Percentiles rank a stretch among this genome's conserved stretches.
phyloP scores from a whole-genome alignment of 2,113 vertebrate genomes.

The Geococcyx californianus region DNA sequence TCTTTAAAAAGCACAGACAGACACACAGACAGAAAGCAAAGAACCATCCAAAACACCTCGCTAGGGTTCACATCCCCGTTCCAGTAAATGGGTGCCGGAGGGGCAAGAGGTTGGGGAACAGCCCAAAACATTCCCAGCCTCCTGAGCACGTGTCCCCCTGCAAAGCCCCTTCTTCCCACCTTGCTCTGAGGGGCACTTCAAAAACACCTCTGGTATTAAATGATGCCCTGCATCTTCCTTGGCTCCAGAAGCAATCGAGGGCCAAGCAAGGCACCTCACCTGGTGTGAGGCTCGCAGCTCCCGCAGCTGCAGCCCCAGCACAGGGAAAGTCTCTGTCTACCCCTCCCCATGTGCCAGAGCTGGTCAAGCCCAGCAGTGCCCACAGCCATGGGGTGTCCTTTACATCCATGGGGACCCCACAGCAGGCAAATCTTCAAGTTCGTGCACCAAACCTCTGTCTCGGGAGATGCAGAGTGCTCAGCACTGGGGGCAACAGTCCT shows the following conservation, averaged over 20 bases:
- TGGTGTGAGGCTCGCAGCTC: not conserved
- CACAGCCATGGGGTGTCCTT: rapidly evolving
- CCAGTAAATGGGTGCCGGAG: not conserved
- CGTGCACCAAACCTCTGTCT: not conserved
- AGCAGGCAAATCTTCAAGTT: not conserved
- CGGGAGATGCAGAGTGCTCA: not conserved
- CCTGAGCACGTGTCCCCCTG: not conserved
- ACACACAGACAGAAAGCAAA: not conserved
- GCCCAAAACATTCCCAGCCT: not conserved
- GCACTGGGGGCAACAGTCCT: rapidly evolving
- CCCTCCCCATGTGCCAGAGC: rapidly evolving
- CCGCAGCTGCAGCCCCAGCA: not conserved
- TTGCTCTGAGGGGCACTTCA: rapidly evolving
- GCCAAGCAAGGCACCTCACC: rapidly evolving
- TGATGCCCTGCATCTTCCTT: not conserved
- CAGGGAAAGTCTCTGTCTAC: not conserved
- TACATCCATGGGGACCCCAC: rapidly evolving
- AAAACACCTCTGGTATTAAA: not conserved
- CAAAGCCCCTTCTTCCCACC: not conserved
- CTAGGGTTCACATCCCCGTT: not conserved
- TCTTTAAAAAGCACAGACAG: rapidly evolving
- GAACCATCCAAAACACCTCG: not conserved
- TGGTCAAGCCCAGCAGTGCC: not conserved
- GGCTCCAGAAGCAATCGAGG: not conserved
- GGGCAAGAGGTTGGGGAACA: not conserved